These are phyloP conservation scores for Plagodis pulveraria DNA, from an alignment of 2,888 invertebrate species.

Conservation along the genomic window DNA sequence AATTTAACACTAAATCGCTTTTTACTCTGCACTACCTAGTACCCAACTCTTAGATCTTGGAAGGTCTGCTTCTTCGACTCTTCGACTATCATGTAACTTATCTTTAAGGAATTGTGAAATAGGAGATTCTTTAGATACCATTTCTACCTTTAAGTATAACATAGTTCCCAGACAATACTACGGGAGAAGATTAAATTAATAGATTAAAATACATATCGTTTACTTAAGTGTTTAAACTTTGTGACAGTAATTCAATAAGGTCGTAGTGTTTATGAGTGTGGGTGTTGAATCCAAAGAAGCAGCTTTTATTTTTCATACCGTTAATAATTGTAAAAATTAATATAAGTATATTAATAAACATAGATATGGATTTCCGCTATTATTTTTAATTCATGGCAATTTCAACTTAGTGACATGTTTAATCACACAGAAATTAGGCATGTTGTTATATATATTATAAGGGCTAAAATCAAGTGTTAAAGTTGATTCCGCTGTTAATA, in stretches of 20 bases:
- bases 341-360: slow-evolving; percentile 62
- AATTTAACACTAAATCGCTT: no score
- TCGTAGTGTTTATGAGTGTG: slow-evolving; percentile 49
- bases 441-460: no score
- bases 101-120: slow-evolving; percentile 21
- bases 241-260: slow-evolving; percentile 78
- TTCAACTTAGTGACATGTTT: slow-evolving; percentile 1
- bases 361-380: slow-evolving; percentile 16
- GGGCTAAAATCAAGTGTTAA: no score
- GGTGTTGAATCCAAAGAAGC: slow-evolving; percentile 74
- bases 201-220: slow-evolving; percentile 79
- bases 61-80: no score
- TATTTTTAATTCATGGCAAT: slow-evolving; percentile 4
- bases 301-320: slow-evolving; percentile 79
- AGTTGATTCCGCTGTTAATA: no score
- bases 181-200: slow-evolving; percentile 47
- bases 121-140: slow-evolving; percentile 22
- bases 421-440: no score
- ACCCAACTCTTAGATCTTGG: no score
- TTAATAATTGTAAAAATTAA: slow-evolving; percentile 64
- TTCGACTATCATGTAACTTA: no score
- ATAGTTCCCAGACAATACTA: slow-evolving; percentile 48
- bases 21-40: no score
- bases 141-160: slow-evolving; percentile 27
- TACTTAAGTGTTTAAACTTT: slow-evolving; percentile 60